Base-by-base conservation (phyloP, 2,888 invertebrate genomes). In the Callyntrura sp. region DNA sequence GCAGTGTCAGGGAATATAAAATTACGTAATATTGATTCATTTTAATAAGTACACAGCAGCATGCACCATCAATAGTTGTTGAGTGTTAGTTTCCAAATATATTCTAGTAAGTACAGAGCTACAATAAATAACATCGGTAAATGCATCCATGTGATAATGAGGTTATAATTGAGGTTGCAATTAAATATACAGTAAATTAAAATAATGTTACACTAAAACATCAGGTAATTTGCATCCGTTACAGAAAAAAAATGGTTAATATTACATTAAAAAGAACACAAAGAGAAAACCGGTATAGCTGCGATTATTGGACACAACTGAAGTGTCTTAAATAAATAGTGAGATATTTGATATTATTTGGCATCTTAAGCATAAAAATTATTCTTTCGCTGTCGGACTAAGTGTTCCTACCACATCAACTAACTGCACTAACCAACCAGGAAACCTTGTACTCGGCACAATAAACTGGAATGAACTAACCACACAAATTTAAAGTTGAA, bases 311-410 rank as follows among this genome's bases (percentile, higher is more conserved):
- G 57, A 57, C 57, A 57, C 62, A 62, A 23, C 2, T 9, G 23
- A 23, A 62, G 8, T 14, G 23, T 8, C 20, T 62, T 62, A 25
- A 25, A 62, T 68, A 68, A 35, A 9, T 12, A 62, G 11, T 62
- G 62, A 62, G 62, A 62, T 62, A 62, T 23, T 6, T 62, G 62
- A 62, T 9, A 62, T 62, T n/a, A 62, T 62, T 62, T 62, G 62
- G 62, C 62, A 62, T 62, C 23, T 57, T 62, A 25, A 8, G 14
- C 6, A 62, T 25, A 62, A 23, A 62, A 23, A 4, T 35, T 35
- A 35, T 35, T 35, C 6, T 35, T 35, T 2, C 1, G 9, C n/a
- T 51, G 51, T 2, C 51, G 51, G n/a, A 51, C 35, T 35, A 6
- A 35, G 3, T 35, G 3, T 4, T 35, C 35, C 35, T 35, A 51